Base-by-base conservation (phyloP, 2,797 vertebrate species). In the Sebastes oblongus region DNA sequence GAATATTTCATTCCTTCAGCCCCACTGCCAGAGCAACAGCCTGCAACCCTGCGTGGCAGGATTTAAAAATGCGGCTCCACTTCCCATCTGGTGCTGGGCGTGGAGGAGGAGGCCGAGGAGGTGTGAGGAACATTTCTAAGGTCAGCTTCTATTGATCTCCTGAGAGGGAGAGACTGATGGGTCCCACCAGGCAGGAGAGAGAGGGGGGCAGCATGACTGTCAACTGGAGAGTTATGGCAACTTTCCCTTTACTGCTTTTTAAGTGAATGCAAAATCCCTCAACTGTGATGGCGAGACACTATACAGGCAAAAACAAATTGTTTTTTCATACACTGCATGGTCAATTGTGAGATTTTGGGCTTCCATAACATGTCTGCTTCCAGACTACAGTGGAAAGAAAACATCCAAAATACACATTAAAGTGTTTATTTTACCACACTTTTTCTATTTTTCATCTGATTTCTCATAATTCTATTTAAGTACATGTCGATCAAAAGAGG, bases 1-100 rank as follows among this genome's bases (percentile, higher is more conserved):
- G 96, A 96, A 96, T 96, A 96, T 96, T 96, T 96, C 95, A 96
- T 96, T 93, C 93, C 93, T 92, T 91, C 93, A 92, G 91, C 93
- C 91, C 93, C 91, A 91, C 94, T 93, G 93, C 93, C 92, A 92
- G 90, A 80, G 94, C 95, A 95, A 96, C 96, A 96, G 96, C 95
- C 96, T 96, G 95, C 81, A 95, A 86, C 91, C 96, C 95, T 96
- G 92, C 81, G 55, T 59, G 88, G 88, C 89, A 69, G 89, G 82
- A 88, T 92, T 85, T 88, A 86, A 91, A 93, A 91, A 91, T 89
- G 91, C 93, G 77, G 82, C 89, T 86, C 85, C 94, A 96, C 90
- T 95, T 91, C 94, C 96, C 96, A 96, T 96, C 96, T 96, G 96
- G 83, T 94, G 95, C 59, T 67, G 93, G 94, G 88, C 88, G 86